Base-by-base conservation (phyloP, 2,797 vertebrate genomes). In the Cossypha polioptera region DNA sequence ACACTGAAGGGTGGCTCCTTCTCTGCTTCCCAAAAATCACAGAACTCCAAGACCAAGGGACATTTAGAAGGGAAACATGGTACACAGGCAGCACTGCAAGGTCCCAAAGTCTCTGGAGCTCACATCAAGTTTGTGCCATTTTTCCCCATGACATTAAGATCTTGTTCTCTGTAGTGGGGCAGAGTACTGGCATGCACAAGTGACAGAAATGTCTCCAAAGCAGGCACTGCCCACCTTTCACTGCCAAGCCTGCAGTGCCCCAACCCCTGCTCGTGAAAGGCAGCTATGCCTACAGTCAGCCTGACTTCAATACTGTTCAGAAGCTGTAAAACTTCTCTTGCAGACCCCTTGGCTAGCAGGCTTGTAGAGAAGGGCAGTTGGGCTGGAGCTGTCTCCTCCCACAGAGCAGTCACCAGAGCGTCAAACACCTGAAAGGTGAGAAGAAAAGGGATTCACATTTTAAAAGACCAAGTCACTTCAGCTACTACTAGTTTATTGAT, bases 101-200 rank as follows among this genome's bases (percentile, higher is more conserved):
- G n/a, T 47, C 35, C 29, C 45, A 81, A 6, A 20, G 18, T 51
- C 55, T 68, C n/a, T 48, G 31, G 33, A 20, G 17, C 11, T 72
- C 42, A 42, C 7, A 16, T 3, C 42, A 76, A 53, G 11, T 57
- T 9, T 68, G 47, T 24, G 58, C 5, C 9, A 16, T n/a, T 50
- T 4, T 6, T 0, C 5, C 2, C 8, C 20, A 2, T 0, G 26
- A n/a, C 29, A 38, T 48, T 21, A 53, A 42, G 26, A 18, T 28
- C 81, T 45, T 76, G 26, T 16, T 57, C 68, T 53, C 73, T 53
- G 51, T 25, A 38, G 36, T 10, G 20, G 26, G 36, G 13, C 40
- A 17, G 29, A 43, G 16, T 40, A 20, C 38, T n/a, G 36, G 42
- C 1, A 1, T 1, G 7, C 9, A 2, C 26, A 42, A 57, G 33